Base-by-base conservation (phyloP, 2,113 vertebrate species). In the Neolamprologus sp. region DNA sequence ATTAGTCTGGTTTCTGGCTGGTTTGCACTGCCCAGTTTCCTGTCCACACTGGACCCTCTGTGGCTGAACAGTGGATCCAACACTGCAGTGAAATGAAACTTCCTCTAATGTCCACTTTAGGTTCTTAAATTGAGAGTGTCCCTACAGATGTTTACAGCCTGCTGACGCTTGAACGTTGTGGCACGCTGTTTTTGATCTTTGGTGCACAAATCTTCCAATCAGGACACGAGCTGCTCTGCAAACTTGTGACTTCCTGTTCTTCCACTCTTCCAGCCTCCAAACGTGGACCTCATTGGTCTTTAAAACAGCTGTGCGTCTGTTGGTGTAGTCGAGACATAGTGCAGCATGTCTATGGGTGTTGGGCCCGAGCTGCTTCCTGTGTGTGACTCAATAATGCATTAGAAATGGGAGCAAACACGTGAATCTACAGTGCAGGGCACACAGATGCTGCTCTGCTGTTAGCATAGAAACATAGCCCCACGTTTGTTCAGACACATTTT, bases 41-140 rank as follows among this genome's bases (percentile, higher is more conserved):
- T 73, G 40, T 26, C 68, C 40, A 26, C 17, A 14, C 40, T 73
- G 68, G 68, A 73, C 6, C 68, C 8, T 6, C 65, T 6, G 65
- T 23, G 35, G 35, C 65, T 71, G n/a, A 71, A 23, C 37, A 0
- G 0, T 0, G 21, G 35, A 40, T 40, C 35, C 63, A 21, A 40
- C 35, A 26, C 65, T 45, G 40, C 19, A 73, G 68, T 45, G 40
- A 28, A 73, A 45, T 10, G 21, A 9, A 42, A 45, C 12, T 5
- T 73, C 21, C 68, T 73, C 40, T 73, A 28, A 73, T 45, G 13
- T 9, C 40, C 68, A 17, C 68, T 73, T 26, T 1, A 45, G 68
- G 14, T 40, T 73, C 21, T 26, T 11, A 14, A 21, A 68, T 7
- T 1, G 60, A 65, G 19, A 1, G 37, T 42, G 63, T 68, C 19